Evolutionary conservation across 2,797 vertebrate genomes (phyloP).

Genomic region (Diplodus sargus): DNA sequence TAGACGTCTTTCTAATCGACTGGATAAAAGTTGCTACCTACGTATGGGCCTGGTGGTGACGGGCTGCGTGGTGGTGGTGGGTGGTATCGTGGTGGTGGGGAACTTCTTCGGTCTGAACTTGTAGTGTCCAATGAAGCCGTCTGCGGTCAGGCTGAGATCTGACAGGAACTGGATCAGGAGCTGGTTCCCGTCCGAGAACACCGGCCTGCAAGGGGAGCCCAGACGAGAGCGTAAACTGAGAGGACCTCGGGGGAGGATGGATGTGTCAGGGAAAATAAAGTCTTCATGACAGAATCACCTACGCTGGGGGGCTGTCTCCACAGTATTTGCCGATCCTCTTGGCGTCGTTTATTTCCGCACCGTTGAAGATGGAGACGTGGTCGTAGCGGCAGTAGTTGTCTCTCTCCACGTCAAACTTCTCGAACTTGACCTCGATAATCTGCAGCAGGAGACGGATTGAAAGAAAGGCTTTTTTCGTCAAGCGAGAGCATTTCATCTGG

Average conservation of each 20-base stretch:
- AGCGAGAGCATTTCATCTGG: background rate
- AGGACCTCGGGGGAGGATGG: background rate
- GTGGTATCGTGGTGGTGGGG: constrained; percentile 83
- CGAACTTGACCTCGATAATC: constrained; percentile 95
- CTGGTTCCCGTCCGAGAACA: constrained; percentile 95
- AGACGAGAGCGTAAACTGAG: constrained; percentile 32
- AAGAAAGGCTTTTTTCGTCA: constrained; percentile 12
- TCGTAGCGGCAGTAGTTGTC: constrained; percentile 99
- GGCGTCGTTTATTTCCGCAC: constrained; percentile 94
- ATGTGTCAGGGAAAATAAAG: background rate
- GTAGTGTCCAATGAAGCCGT: constrained; percentile 97
- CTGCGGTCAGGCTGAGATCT: constrained; percentile 97
- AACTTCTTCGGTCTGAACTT: constrained; percentile 96
- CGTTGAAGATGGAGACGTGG: constrained; percentile 96
- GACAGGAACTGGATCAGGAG: constrained; percentile 97
- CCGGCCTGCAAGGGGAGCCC: constrained; percentile 86
- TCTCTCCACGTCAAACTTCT: constrained; percentile 98
- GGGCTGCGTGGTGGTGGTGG: constrained; percentile 84
- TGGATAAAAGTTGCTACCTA: constrained; percentile 74
- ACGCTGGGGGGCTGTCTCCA: constrained; percentile 96
- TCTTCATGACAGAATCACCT: constrained; percentile 78
- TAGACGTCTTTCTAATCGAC: constrained; percentile 6
- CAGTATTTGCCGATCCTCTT: constrained; percentile 97
- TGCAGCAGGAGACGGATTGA: constrained; percentile 58
- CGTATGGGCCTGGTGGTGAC: constrained; percentile 89